phyloP scores from a whole-genome alignment of 2,888 invertebrate genomes.

The Cantharis rustica region DNA sequence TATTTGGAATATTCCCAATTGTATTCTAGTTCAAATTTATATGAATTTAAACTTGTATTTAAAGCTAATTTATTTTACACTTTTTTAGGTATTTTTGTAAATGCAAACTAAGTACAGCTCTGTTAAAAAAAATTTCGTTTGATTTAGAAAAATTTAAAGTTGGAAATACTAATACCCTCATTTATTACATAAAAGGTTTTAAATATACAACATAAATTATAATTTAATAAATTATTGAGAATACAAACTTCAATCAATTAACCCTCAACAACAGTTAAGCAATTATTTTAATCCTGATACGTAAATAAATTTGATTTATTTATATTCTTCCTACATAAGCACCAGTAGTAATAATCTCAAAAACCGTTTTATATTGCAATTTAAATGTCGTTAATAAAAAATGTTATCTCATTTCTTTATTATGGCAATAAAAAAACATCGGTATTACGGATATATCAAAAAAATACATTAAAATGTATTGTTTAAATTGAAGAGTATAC shows the following conservation, averaged over 20 bases:
- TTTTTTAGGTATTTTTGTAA: too few species aligned
- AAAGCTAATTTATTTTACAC: too few species aligned
- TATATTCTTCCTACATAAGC: conserved; percentile 2
- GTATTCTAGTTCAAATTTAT: too few species aligned
- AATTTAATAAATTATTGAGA: background rate
- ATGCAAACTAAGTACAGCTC: too few species aligned
- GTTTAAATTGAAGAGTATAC: background rate
- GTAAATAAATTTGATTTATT: conserved; percentile 15
- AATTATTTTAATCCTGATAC: conserved; percentile 16
- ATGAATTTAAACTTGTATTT: too few species aligned
- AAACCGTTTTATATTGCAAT: conserved; percentile 5
- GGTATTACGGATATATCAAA: background rate
- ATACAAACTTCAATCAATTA: conserved; percentile 18
- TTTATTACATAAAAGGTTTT: background rate
- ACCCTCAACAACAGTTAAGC: conserved; percentile 3
- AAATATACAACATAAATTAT: background rate
- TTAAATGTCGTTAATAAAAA: conserved; percentile 3
- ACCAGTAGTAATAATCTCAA: conserved; percentile 4
- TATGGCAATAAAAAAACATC: conserved; percentile 1
- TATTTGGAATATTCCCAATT: too few species aligned
- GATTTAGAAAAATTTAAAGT: background rate
- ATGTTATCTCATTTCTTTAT: conserved; percentile 2
- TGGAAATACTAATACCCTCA: background rate
- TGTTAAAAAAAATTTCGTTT: too few species aligned
- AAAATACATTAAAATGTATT: background rate